Evolutionary conservation across 2,797 vertebrate genomes (phyloP), one percentile per base, ranked within the genome.

Genomic region (Pagetopsis macropterus): DNA sequence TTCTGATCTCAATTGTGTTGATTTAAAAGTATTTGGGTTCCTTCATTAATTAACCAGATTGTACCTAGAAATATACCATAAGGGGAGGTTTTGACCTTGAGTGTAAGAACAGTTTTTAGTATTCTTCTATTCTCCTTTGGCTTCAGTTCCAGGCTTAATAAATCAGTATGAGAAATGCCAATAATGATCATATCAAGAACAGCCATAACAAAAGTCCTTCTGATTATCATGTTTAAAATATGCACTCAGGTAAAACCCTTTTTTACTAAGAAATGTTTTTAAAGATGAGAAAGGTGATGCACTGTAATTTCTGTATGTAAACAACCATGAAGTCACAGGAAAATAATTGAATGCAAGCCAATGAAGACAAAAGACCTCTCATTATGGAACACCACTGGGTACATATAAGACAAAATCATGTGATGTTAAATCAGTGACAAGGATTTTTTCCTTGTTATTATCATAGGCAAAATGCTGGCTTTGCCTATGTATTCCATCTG

Each of bases 221-320:
- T 65, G 48, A 70, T 54, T 21, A 48, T 41, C 52, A 60, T 41
- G 43, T 48, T 46, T 43, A 65, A 64, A 43, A 33, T 21, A n/a
- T 43, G 56, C 64, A 48, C 37, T 43, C 33, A 37, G 5, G 8
- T 37, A 8, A 37, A 37, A 37, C 33, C 33, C 8, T 37, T 37
- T 33, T 27, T 27, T 27, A 27, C 3, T 27, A 27, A 27, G 27
- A 27, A 27, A 27, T 27, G 27, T 27, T 27, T 27, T 27, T 27
- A 4, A 27, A 27, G 3, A 27, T 27, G 27, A 27, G 27, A 27
- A 27, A 27, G 27, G 3, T 27, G 27, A 27, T 27, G 27, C 3
- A 27, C 27, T 37, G 33, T 37, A 37, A 37, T 8, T 8, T 37
- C 33, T 37, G 33, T 37, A 37, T 37, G 33, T 6, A 37, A 37